Evolutionary conservation across 2,888 invertebrate genomes (phyloP), one percentile per base, ranked within the genome.

Genomic region (Sphaerophoria rueppellii): DNA sequence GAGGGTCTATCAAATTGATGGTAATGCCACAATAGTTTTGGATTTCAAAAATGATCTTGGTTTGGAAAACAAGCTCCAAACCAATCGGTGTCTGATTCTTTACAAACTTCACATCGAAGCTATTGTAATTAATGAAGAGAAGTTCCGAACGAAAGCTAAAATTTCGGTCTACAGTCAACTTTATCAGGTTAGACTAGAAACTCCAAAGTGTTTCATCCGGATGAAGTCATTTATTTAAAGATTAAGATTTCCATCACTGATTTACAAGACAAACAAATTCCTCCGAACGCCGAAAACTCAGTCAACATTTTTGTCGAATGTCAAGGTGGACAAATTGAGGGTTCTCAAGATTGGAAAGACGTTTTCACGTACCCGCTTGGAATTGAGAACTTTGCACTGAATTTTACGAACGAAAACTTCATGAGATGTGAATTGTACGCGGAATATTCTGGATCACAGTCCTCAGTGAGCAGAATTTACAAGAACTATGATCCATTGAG

Each of bases 191-290:
- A 94, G 96, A 82, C 94, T 97, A 57, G 94, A 96, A 88, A 95
- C 96, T 11, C 95, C 97, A 0, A 95, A 96, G 95, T 95, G 88
- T 98, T 97, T 92, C 98, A 98, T 91, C 98, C 98, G 0, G 96
- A 96, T 34, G 93, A 98, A 50, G 95, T 95, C 86, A 98, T 87
- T 0, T 4, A 40, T 34, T 52, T 37, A 9, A 3, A 82, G 77
- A 55, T 82, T 7, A 4, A 77, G 60, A 57, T 73, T 6, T 57
- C 95, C 92, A 91, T 95, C 0, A 92, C 93, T 0, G 93, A 95
- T 87, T 94, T 95, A 88, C 95, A 95, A 90, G 94, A 94, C 40
- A 92, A 93, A 11, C 95, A 95, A 0, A 92, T 95, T 6, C 91
- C 91, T 81, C n/a, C n/a, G n/a, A 93, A 94, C 80, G 92, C 92